Conservation (phyloP, 1,140 invertebrate species). For the Sarcophaga bullata region DNA sequence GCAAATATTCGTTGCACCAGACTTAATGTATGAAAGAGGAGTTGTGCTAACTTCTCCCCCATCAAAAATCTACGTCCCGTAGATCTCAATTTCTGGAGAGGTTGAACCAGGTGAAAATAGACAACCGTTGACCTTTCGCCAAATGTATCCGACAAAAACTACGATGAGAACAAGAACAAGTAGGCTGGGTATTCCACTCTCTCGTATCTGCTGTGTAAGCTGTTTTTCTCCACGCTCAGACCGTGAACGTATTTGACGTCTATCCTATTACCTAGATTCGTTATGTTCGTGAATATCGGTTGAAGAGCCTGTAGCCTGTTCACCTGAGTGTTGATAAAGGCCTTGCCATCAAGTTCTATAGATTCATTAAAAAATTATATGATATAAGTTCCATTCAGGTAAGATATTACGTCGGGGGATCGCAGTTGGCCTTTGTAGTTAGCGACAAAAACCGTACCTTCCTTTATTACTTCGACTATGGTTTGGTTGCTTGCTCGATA, state of each 20-base stretch:
- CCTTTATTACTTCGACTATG: constrained; percentile 54
- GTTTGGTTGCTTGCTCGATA: constrained; percentile 56
- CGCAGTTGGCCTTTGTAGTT: constrained; percentile 45
- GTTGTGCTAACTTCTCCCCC: background rate
- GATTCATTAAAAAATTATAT: background rate
- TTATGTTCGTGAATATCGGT: constrained; percentile 21
- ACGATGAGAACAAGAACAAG: background rate
- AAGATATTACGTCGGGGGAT: constrained; percentile 33
- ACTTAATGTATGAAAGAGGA: no score
- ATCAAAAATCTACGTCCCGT: no score
- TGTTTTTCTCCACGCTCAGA: no score
- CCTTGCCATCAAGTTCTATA: background rate
- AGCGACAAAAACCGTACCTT: no score
- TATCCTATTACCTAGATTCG: constrained; percentile 40
- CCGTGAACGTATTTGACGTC: no score
- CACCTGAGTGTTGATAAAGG: background rate
- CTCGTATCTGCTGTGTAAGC: no score
- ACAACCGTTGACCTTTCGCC: no score
- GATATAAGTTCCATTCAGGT: background rate
- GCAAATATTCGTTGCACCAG: no score
- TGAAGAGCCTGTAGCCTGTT: background rate
- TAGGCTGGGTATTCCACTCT: no score
- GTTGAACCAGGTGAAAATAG: background rate
- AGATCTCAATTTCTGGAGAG: no score
- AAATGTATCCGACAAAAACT: background rate